A percentile compares a stretch with the other conserved stretches of the same genome.
Evolutionary conservation across 2,797 vertebrate genomes (phyloP).

Genomic region (Mastacembelus armatus): DNA sequence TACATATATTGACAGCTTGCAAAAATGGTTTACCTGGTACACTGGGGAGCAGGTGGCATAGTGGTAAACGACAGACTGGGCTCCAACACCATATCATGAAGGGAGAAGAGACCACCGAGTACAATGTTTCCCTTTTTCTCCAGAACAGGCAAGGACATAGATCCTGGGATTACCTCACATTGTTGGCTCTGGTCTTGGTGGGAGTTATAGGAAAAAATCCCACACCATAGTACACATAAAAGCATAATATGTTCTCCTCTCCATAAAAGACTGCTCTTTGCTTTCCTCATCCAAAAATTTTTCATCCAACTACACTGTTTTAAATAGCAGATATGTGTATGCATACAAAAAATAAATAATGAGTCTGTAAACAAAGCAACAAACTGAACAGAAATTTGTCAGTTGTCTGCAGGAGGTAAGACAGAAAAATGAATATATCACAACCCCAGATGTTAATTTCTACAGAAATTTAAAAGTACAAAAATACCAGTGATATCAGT

Average conservation of each 20-base stretch:
- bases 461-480: not conserved
- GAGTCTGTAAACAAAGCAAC: not conserved
- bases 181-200: constrained; percentile 50
- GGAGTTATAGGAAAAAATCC: constrained; percentile 32
- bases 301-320: constrained; percentile 22
- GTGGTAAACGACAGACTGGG: constrained; percentile 70
- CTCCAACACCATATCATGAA: constrained; percentile 82
- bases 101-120: constrained; percentile 85
- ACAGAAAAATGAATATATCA: not conserved
- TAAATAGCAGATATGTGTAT: not conserved
- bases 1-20: not conserved
- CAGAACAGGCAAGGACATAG: constrained; percentile 70
- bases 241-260: constrained; percentile 20
- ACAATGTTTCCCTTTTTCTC: constrained; percentile 79
- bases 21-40: constrained; percentile 75
- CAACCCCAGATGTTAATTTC: not conserved
- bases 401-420: not conserved
- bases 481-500: not conserved
- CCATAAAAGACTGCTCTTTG: not conserved
- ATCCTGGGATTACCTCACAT: constrained; percentile 69
- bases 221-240: constrained; percentile 49
- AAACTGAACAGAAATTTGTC: not conserved
- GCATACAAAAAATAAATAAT: not conserved
- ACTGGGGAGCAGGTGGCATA: constrained; percentile 69
- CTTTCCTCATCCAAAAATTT: constrained; percentile 5